Base-by-base conservation (phyloP, 2,797 vertebrate genomes). In the Sebastes matsubarae region DNA sequence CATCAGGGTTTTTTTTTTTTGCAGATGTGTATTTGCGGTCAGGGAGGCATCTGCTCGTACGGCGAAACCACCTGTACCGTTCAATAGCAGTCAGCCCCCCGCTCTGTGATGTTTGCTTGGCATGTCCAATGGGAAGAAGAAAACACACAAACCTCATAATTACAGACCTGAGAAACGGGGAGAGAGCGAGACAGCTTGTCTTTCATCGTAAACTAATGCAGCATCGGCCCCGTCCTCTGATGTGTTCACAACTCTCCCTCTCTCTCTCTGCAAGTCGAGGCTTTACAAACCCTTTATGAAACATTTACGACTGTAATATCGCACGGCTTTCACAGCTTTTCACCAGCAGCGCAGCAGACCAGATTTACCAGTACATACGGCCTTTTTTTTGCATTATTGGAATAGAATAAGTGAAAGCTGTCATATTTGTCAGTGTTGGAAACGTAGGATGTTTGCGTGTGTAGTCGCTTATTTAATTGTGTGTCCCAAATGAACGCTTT, bases 161-260 rank as follows among this genome's bases (percentile, higher is more conserved):
- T 90, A 94, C 92, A 94, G 92, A 86, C 42, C 87, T 42, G 72
- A 74, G 57, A 70, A 83, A 59, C 2, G 18, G 69, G 66, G 68
- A 52, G 77, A 68, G 81, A 79, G 82, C 61, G 57, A 81, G 78
- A 68, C 73, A 30, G 82, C 75, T 84, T 66, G 90, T 91, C 90
- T 94, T 90, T 94, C 91, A 92, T 93, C 89, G 79, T 82, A 84
- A 89, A 87, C 86, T 91, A 92, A 92, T 91, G 83, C 81, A 74
- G 75, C 77, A 13, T 80, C 24, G 64, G 75, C 61, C 36, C 36
- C 5, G 3, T 72, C 80, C 77, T 85, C 81, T 87, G 75, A 88
- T 91, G 82, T 83, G 64, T 46, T 71, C 82, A 70, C 30, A 81
- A 84, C 80, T 87, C 78, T 14, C 36, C 5, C 36, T 38, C 80